Evolutionary conservation across 2,797 vertebrate species (phyloP).

Genomic region (Toxotes lorentzi): DNA sequence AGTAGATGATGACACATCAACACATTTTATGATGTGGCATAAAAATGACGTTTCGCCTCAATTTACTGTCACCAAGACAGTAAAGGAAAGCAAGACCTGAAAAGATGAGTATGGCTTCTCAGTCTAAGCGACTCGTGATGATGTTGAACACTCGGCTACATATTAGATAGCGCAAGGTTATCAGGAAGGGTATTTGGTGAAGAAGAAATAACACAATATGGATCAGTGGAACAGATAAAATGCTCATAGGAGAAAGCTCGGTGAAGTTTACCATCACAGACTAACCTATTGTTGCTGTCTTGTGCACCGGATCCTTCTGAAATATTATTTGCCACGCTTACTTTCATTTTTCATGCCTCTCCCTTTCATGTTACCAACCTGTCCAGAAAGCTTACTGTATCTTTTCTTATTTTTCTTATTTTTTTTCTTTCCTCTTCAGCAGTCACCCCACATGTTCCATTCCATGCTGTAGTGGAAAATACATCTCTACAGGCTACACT

Average conservation of each 20-base stretch:
- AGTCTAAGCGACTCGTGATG: slow-evolving; percentile 19
- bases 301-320: slow-evolving; percentile 48
- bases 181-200: slow-evolving; percentile 54
- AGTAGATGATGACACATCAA: slow-evolving; percentile 64
- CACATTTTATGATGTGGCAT: slow-evolving; percentile 55
- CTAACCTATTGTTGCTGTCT: slow-evolving; percentile 59
- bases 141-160: slow-evolving; percentile 35
- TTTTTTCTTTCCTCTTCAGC: slow-evolving; percentile 49
- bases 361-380: slow-evolving; percentile 34
- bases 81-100: slow-evolving; percentile 18
- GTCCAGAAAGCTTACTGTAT: slow-evolving; percentile 35
- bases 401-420: slow-evolving; percentile 3
- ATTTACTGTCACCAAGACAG: slow-evolving; percentile 51
- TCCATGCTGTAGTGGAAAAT: slow-evolving; percentile 47
- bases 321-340: slow-evolving; percentile 61
- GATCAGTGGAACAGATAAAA: slow-evolving; percentile 57
- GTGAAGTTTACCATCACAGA: slow-evolving; percentile 47
- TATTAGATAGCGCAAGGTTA: slow-evolving; percentile 61
- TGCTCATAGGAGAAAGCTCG: slow-evolving; percentile 31
- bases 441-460: slow-evolving; percentile 42
- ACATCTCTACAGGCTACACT: slow-evolving; percentile 45
- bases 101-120: slow-evolving; percentile 9
- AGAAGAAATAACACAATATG: slow-evolving; percentile 59
- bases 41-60: slow-evolving; percentile 51
- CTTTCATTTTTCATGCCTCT: slow-evolving; percentile 60